phyloP scores from a whole-genome alignment of 2,888 invertebrate species.

The Epicampocera succincta region DNA sequence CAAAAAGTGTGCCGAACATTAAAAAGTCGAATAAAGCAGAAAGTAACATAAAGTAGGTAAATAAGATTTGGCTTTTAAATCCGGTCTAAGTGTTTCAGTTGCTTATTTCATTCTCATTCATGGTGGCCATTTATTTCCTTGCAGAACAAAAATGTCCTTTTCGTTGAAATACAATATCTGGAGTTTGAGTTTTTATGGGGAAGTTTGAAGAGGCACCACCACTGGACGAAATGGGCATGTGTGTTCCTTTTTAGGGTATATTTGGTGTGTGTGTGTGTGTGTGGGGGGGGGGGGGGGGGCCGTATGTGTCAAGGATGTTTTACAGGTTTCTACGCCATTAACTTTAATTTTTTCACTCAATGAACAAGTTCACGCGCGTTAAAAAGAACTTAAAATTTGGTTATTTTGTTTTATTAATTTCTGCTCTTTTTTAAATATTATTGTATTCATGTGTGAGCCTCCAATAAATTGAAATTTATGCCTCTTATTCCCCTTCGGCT shows the following conservation, averaged over 20 bases:
- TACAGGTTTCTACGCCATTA: conserved; percentile 67
- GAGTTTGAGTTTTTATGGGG: conserved; percentile 27
- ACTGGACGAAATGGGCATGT: neutral
- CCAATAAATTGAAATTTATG: too few species aligned
- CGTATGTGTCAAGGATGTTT: neutral
- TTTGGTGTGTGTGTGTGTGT: neutral
- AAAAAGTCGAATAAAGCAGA: neutral
- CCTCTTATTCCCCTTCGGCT: too few species aligned
- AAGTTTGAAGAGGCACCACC: conserved; percentile 30
- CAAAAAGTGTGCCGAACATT: conserved; percentile 33
- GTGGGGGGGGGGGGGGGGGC: neutral
- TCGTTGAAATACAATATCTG: neutral
- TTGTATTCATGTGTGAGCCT: too few species aligned
- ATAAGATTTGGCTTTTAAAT: conserved; percentile 53
- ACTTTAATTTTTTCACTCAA: conserved; percentile 62
- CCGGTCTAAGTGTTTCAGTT: conserved; percentile 64
- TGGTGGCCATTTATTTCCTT: conserved; percentile 48
- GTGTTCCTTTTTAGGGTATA: conserved; percentile 4
- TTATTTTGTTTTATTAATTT: too few species aligned
- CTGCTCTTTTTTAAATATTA: too few species aligned
- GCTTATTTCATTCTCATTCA: conserved; percentile 41
- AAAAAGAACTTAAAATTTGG: too few species aligned
- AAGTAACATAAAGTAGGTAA: conserved; percentile 47
- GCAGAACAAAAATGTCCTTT: conserved; percentile 27
- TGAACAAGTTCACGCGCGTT: conserved; percentile 40